phyloP scores from a whole-genome alignment of 2,797 vertebrate genomes.

The Syncerus caffer region DNA sequence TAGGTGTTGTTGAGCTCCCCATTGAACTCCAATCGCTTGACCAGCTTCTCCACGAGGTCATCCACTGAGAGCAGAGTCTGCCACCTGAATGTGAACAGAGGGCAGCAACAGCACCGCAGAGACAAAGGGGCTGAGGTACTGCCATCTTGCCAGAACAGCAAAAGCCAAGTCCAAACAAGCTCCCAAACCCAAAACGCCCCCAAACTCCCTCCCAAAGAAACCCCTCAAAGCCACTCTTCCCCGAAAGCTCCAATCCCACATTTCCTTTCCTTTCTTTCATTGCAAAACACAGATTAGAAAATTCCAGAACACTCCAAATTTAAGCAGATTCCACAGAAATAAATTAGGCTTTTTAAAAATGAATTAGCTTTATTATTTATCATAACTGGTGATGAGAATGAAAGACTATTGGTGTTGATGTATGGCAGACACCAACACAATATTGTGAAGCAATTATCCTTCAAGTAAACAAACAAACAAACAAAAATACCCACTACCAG shows the following conservation, averaged over 20 bases:
- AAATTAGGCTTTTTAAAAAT: background rate
- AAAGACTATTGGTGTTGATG: background rate
- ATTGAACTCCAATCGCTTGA: slow-evolving; percentile 89
- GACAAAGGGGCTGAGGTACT: background rate
- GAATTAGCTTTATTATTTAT: background rate
- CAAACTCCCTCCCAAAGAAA: background rate
- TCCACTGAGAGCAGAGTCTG: slow-evolving; percentile 96
- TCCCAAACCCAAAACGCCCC: background rate
- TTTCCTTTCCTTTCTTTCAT: background rate
- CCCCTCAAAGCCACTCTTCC: background rate
- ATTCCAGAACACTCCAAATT: background rate
- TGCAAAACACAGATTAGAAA: background rate
- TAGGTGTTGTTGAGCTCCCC: slow-evolving; percentile 94
- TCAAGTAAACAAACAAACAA: background rate
- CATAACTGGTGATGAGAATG: background rate
- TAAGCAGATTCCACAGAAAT: background rate
- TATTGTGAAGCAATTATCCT: background rate
- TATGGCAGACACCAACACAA: background rate
- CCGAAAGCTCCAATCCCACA: background rate
- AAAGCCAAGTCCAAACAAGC: background rate
- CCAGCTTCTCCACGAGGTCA: slow-evolving; percentile 94
- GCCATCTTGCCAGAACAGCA: background rate
- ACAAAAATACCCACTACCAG: background rate
- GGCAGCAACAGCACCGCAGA: background rate
- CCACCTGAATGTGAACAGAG: slow-evolving; percentile 86